Base-by-base conservation (phyloP, 2,113 vertebrate genomes). In the Pogona vitticeps region DNA sequence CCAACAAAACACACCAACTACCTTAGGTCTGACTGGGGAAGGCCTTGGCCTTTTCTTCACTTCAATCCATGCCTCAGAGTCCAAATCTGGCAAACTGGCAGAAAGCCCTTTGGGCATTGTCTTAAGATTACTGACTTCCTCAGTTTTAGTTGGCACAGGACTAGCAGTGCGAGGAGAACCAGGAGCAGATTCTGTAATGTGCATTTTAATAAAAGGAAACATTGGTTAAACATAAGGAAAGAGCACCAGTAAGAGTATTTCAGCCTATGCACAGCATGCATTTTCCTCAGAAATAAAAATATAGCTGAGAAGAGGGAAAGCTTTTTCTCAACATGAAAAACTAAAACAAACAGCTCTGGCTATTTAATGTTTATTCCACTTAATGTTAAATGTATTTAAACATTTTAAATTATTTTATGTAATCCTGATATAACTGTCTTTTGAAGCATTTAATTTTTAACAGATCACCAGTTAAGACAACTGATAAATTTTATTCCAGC, bases 1-100 rank as follows among this genome's bases (percentile, higher is more conserved):
- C 17, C 52, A 46, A 79, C 18, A 38, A 8, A 63, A n/a, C 31
- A 26, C n/a, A 87, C 14, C 7, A 80, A 86, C 77, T 88, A 98
- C 98, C 98, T 98, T 99, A 71, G 97, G 97, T 90, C 97, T 97
- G 80, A 98, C 97, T 0, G 98, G 98, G 0, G 99, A 99, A 1
- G 98, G 98, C 28, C 98, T 94, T 59, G 98, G 98, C 85, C 98
- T 97, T 95, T 99, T 99, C 96, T 99, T 99, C 80, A 99, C 99
- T 95, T 99, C 99, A 67, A 99, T 99, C 99, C 99, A 99, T 2
- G 97, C 98, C 94, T 99, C 99, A 0, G 98, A 99, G 95, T 99
- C 99, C 91, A 99, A 93, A 92, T 99, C 98, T 0, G 99, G 99
- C 38, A 99, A 96, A 89, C 98, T 99, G 76, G 98, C 98, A 0